Conservation (phyloP, 2,113 vertebrate species). For the Pygoscelis antarcticus region DNA sequence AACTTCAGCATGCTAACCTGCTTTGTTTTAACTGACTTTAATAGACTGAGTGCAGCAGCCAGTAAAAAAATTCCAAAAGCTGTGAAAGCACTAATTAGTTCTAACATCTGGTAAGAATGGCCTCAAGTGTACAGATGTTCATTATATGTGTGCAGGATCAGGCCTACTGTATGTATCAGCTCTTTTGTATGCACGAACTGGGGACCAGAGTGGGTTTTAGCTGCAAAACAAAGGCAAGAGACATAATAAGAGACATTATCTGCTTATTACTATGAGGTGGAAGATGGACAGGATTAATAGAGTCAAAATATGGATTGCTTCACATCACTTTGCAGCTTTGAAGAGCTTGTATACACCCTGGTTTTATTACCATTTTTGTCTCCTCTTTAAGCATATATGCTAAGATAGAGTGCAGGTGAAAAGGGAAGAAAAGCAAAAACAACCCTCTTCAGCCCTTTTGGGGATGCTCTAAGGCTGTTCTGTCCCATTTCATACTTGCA, state of each 20-base stretch:
- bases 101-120: neutral
- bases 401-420: neutral
- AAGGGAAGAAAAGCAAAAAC: neutral
- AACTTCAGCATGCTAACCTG: neutral
- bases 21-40: constrained; percentile 35
- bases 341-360: neutral
- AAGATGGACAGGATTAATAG: neutral
- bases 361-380: neutral
- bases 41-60: neutral
- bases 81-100: constrained; percentile 8
- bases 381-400: neutral
- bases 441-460: neutral
- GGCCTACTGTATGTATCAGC: neutral
- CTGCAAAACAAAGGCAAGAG: neutral
- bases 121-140: neutral
- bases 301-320: neutral
- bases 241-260: neutral
- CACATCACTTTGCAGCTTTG: neutral
- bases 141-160: neutral
- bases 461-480: neutral
- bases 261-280: neutral
- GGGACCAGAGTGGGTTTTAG: neutral
- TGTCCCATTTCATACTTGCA: neutral
- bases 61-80: neutral
- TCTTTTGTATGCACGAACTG: fast-evolving